Percentiles rank a stretch among this genome's conserved stretches.
Conservation (phyloP, 1,140 invertebrate species). For the Meloidogyne floridensis region DNA sequence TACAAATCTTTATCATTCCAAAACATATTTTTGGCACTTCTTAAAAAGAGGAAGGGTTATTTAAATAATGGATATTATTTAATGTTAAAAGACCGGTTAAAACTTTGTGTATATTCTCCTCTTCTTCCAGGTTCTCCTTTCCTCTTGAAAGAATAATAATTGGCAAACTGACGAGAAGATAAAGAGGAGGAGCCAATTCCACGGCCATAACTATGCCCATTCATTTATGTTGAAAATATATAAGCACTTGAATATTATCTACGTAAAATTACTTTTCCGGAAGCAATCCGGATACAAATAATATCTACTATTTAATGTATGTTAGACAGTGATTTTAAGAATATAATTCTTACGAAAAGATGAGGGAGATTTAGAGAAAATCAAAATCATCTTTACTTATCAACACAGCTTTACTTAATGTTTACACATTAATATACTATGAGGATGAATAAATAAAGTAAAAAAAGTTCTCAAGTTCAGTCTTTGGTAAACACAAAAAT, state of each 20-base stretch:
- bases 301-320: neutral
- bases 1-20: neutral
- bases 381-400: neutral
- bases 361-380: neutral
- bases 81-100: neutral
- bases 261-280: no score
- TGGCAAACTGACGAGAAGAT: neutral
- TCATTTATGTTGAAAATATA: neutral
- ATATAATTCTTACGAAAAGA: neutral
- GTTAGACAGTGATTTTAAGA: neutral
- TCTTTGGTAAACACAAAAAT: neutral
- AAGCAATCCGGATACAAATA: no score
- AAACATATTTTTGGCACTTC: neutral
- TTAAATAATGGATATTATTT: neutral
- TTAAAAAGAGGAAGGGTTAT: neutral
- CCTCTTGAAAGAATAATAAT: neutral
- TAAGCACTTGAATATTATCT: no score
- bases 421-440: neutral
- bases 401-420: neutral
- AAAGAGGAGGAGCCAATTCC: neutral
- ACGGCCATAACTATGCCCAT: neutral
- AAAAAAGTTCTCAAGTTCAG: neutral
- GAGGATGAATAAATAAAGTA: neutral
- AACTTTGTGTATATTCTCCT: neutral
- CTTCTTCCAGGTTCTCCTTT: neutral